Percentiles rank a stretch among this genome's conserved stretches.
phyloP scores from a whole-genome alignment of 1,140 invertebrate genomes.

The Babylonia areolata region DNA sequence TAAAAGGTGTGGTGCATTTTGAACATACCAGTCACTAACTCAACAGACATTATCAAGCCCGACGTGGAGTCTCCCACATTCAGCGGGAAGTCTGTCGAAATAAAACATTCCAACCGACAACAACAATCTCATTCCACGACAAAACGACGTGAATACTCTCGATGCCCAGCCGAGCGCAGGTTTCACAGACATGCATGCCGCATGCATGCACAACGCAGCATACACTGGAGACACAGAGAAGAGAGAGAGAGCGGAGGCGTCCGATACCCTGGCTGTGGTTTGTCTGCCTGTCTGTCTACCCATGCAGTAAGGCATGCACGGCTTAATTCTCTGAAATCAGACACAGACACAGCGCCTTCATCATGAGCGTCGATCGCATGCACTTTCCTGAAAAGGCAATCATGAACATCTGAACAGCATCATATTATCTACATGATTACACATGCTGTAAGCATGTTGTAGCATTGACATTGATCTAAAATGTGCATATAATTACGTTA shows the following conservation, averaged over 20 bases:
- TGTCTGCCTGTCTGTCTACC: background rate
- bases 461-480: background rate
- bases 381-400: background rate
- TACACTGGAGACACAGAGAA: background rate
- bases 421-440: background rate
- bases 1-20: no score
- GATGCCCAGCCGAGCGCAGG: background rate
- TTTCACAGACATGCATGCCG: background rate
- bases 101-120: no score
- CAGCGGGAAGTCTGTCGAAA: no score
- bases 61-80: background rate
- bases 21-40: background rate
- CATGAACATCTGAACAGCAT: background rate
- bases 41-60: background rate
- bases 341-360: background rate
- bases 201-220: background rate
- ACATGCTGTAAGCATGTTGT: background rate
- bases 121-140: background rate
- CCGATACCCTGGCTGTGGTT: background rate
- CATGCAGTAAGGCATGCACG: conserved; percentile 33
- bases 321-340: conserved; percentile 24
- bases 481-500: background rate
- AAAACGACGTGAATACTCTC: background rate
- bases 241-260: background rate
- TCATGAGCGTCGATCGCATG: background rate